Conservation (phyloP, 1,140 invertebrate genomes). For the Ephestia elutella region DNA sequence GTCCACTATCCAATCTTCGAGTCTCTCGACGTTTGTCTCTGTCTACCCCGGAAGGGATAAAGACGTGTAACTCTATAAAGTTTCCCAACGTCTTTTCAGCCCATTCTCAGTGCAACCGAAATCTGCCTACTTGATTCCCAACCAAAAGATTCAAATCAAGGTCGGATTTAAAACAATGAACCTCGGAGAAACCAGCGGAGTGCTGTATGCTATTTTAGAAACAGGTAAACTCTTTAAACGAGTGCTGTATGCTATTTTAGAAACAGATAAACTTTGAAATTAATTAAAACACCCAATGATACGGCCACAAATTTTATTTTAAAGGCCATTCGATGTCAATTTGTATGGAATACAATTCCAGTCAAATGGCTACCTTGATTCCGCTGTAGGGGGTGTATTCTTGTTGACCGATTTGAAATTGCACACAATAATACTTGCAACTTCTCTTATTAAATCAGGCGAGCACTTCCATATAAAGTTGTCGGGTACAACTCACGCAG, state of each 20-base stretch:
- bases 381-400: too few species aligned
- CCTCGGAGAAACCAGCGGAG: slow-evolving; percentile 36
- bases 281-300: too few species aligned
- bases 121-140: slow-evolving; percentile 43
- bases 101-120: slow-evolving; percentile 55
- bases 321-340: too few species aligned
- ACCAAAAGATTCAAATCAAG: slow-evolving; percentile 45
- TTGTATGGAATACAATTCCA: too few species aligned
- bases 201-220: slow-evolving; percentile 45
- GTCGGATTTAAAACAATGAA: slow-evolving; percentile 57
- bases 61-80: too few species aligned
- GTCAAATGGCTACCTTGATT: too few species aligned
- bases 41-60: too few species aligned
- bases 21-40: too few species aligned
- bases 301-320: too few species aligned
- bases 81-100: slow-evolving; percentile 26
- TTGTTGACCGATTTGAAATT: too few species aligned
- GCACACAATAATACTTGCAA: too few species aligned
- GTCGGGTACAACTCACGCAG: slow-evolving; percentile 36
- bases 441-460: slow-evolving; percentile 31
- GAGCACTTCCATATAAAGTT: slow-evolving; percentile 53
- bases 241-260: slow-evolving; percentile 27
- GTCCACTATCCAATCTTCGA: too few species aligned
- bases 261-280: slow-evolving; percentile 41
- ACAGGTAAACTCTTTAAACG: slow-evolving; percentile 34